Percentiles rank a stretch among this genome's conserved stretches.
Conservation (phyloP, 2,113 vertebrate genomes). For the Ophiodon elongatus region DNA sequence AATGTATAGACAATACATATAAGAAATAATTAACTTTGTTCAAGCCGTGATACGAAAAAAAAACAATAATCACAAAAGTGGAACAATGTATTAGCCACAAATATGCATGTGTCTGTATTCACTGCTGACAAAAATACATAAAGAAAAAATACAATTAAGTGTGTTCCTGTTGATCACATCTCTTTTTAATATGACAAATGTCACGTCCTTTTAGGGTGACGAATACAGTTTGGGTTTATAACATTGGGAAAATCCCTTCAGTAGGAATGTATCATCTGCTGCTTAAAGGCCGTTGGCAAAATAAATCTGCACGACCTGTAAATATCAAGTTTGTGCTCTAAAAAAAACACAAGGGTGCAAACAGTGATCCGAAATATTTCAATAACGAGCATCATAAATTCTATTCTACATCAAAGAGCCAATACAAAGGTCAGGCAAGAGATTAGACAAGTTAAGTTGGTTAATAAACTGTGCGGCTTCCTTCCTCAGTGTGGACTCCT, state of each 20-base stretch:
- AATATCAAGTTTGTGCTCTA: constrained; percentile 21
- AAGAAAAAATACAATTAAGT: neutral
- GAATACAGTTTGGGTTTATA: constrained; percentile 5
- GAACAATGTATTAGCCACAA: neutral
- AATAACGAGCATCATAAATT: constrained; percentile 38
- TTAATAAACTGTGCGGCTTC: neutral
- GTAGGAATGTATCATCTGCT: constrained; percentile 1
- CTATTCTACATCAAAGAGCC: neutral
- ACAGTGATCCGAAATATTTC: constrained; percentile 12
- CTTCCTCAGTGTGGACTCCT: neutral
- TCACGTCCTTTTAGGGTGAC: neutral
- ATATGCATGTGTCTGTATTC: neutral
- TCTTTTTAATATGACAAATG: neutral
- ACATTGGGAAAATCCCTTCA: neutral
- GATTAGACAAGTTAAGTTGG: neutral
- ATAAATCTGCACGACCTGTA: constrained; percentile 21
- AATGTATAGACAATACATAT: neutral
- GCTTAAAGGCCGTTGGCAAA: constrained; percentile 1
- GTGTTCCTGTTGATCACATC: neutral
- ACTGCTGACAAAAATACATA: neutral
- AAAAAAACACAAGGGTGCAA: constrained; percentile 38
- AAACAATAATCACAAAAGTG: neutral
- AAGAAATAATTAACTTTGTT: neutral
- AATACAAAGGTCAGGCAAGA: neutral
- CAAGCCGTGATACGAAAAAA: neutral